Evolutionary conservation across 2,888 invertebrate genomes (phyloP), one percentile per base, ranked within the genome.

Genomic region (Stenurella melanura): DNA sequence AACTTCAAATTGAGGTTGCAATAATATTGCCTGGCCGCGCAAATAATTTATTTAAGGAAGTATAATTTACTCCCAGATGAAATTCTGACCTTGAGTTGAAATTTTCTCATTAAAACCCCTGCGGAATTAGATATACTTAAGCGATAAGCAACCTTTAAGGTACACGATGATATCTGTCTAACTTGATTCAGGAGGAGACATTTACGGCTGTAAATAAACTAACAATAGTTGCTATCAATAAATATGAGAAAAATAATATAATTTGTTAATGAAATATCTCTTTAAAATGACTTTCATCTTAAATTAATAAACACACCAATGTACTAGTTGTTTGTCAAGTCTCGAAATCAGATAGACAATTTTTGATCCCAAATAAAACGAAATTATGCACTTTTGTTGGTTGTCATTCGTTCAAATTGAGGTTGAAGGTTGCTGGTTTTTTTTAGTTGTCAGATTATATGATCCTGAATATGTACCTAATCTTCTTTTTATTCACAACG

Each of bases 1-100:
- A 80, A 81, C 78, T 80, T 72, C 76, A 81, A 80, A 81, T 76
- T 78, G 78, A 78, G 73, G 79, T 74, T 72, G 76, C 69, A 77
- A 79, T 75, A 76, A 77, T 76, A 57, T 67, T 74, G 74, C 68
- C 60, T 34, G 68, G 67, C 60, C 57, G 74, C 68, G 60, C 67
- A 56, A 74, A 74, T 70, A 60, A 70, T 70, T 73, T 66, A 73
- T 73, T 67, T 73, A 58, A 58, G 73, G 64, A 54, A 34, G 38
- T 57, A 54, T 66, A 73, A 73, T 73, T 73, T 63, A 56, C 50
- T 15, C 60, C 38, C 60, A 63, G 64, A 73, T 64, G 50, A 42
- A 42, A 60, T 70, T 57, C 42, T 60, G 38, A 42, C 7, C 21
- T 58, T 18, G 57, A 56, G 42, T 30, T 56, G 30, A 26, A 56